Percentiles rank a stretch among this genome's conserved stretches.
These are phyloP conservation scores for Brachyrhaphis roseni DNA, from an alignment of 2,797 vertebrate species.

Conservation along the genomic window DNA sequence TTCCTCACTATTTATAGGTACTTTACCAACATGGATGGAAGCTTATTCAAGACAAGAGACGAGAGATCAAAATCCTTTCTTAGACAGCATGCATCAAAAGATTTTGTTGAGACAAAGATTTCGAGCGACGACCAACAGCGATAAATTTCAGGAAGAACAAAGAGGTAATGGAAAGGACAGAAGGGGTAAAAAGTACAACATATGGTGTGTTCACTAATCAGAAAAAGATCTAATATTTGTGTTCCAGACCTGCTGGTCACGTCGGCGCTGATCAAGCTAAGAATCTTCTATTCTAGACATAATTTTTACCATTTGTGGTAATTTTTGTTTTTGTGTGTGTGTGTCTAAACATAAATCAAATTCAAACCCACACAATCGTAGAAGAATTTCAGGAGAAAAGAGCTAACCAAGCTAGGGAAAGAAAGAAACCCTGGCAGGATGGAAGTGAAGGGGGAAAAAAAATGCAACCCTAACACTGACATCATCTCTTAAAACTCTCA, in stretches of 20 bases:
- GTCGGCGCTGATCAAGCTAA: background rate
- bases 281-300: background rate
- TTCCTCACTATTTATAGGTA: background rate
- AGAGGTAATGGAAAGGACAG: background rate
- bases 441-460: background rate
- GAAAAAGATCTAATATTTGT: background rate
- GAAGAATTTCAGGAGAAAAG: background rate
- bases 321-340: no score
- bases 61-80: background rate
- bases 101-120: background rate
- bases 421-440: background rate
- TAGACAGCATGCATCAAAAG: background rate
- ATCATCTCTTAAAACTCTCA: slow-evolving; percentile 1
- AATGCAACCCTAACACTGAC: background rate
- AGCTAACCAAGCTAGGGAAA: background rate
- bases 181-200: background rate
- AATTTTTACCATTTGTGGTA: no score
- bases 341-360: background rate
- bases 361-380: background rate
- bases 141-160: background rate
- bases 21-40: background rate
- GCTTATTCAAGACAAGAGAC: background rate
- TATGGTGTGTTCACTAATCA: background rate
- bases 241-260: background rate
- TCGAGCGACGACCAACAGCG: background rate